A percentile compares a stretch with the other conserved stretches of the same genome.
Conservation (phyloP, 2,797 vertebrate genomes). For the Lithobates pipiens region DNA sequence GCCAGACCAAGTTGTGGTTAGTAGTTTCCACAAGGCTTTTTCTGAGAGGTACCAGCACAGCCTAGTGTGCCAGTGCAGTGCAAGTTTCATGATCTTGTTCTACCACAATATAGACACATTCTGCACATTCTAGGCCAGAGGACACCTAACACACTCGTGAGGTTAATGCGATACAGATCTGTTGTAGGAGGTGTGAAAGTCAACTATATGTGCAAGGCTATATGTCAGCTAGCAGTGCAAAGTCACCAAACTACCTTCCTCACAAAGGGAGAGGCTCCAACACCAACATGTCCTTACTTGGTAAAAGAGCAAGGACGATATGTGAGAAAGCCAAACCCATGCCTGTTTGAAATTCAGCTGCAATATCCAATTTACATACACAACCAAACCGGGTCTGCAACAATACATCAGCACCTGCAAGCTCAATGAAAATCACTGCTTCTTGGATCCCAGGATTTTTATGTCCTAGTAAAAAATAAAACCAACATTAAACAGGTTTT, state of each 20-base stretch:
- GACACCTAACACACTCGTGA: neutral
- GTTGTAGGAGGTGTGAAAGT: constrained; percentile 2
- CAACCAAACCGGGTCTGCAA: neutral
- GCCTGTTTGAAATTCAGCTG: constrained; percentile 32
- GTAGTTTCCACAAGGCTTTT: too few species aligned
- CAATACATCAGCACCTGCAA: neutral
- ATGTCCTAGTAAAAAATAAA: too few species aligned
- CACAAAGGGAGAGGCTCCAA: constrained; percentile 41
- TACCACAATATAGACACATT: constrained; percentile 24
- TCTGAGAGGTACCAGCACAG: neutral
- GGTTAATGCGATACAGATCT: neutral
- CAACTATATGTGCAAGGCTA: neutral
- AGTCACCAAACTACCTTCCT: constrained; percentile 44
- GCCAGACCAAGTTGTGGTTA: too few species aligned
- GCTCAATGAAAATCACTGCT: too few species aligned
- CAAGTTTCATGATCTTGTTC: neutral
- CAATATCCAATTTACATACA: constrained; percentile 1
- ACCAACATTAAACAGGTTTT: too few species aligned
- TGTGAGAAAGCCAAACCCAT: constrained; percentile 2
- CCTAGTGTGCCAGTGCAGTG: neutral
- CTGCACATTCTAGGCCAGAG: constrained; percentile 19
- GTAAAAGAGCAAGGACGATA: neutral
- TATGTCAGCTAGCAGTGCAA: neutral
- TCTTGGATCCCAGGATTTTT: too few species aligned
- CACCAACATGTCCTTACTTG: constrained; percentile 53